phyloP scores from a whole-genome alignment of 2,888 invertebrate genomes.

The Galeopsomyia nigrocyanea region DNA sequence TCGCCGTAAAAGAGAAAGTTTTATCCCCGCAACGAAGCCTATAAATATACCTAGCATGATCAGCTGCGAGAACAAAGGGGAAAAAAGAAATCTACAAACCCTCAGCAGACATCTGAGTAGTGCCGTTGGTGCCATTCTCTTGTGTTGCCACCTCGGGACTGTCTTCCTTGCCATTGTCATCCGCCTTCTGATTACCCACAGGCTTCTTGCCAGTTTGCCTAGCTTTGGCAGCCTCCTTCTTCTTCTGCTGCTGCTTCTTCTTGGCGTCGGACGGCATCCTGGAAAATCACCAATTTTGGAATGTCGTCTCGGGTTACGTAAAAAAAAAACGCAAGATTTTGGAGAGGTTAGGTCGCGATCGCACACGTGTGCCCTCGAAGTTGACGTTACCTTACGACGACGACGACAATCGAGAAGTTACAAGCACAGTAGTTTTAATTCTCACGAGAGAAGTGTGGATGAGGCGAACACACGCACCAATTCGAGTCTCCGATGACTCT shows the following conservation, averaged over 20 bases:
- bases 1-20: neutral
- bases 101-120: constrained; percentile 72
- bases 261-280: constrained; percentile 98
- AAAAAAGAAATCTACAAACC: constrained; percentile 68
- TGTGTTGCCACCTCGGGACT: constrained; percentile 64
- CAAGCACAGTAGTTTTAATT: too few relatives aligned
- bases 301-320: constrained; percentile 18
- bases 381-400: too few relatives aligned
- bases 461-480: constrained; percentile 1
- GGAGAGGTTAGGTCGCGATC: constrained; percentile 7
- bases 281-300: constrained; percentile 23
- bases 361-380: neutral
- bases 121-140: constrained; percentile 72
- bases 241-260: constrained; percentile 97
- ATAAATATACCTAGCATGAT: too few relatives aligned
- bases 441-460: neutral
- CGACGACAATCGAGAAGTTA: too few relatives aligned
- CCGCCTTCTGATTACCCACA: constrained; percentile 13
- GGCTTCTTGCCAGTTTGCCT: constrained; percentile 70
- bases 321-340: constrained; percentile 11
- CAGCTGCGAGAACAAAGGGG: neutral
- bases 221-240: constrained; percentile 92
- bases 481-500: neutral
- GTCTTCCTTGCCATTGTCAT: constrained; percentile 72
- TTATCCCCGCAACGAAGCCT: too few relatives aligned